Base-by-base conservation (phyloP, 2,797 vertebrate species). In the Psittacula derbiana region DNA sequence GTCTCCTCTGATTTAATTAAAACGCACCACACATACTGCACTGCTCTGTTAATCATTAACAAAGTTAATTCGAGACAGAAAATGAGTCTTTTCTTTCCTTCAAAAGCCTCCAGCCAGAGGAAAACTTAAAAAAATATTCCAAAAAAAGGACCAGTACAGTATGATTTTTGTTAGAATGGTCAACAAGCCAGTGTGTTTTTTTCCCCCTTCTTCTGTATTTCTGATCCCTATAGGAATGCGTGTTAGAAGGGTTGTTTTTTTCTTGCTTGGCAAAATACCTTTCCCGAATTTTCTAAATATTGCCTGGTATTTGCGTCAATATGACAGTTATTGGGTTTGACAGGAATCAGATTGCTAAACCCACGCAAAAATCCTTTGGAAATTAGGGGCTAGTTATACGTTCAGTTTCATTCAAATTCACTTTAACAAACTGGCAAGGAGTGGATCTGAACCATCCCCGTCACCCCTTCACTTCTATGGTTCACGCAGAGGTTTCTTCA, bases 1-100 rank as follows among this genome's bases (percentile, higher is more conserved):
- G 95, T 96, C 94, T 97, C 82, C 65, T 90, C 75, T 96, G 91
- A 96, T 97, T 97, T 96, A 97, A 97, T 97, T 97, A 97, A 94
- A 95, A 93, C 0, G 5, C 88, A 94, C 95, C 91, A 95, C 96
- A 97, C 94, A 97, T 95, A 86, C 86, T 95, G 92, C 88, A 95
- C 60, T 93, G 91, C 64, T 96, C 97, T 97, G 97, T 83, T 96
- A 95, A 94, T 95, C 83, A 94, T 97, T 97, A 97, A 86, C 86
- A 3, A 80, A 90, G 50, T 82, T 96, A 97, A 97, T 96, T 97
- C 95, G 95, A 97, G 86, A 89, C 96, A 97, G 96, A 93, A 86
- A 93, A 95, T 84, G 67, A 90, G 72, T 44, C 66, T 93, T 90
- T 88, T 79, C 78, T 74, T 94, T 74, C 71, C 27, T 94, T 93